Conservation (phyloP, 2,888 invertebrate species). For the Endomychus coccineus region DNA sequence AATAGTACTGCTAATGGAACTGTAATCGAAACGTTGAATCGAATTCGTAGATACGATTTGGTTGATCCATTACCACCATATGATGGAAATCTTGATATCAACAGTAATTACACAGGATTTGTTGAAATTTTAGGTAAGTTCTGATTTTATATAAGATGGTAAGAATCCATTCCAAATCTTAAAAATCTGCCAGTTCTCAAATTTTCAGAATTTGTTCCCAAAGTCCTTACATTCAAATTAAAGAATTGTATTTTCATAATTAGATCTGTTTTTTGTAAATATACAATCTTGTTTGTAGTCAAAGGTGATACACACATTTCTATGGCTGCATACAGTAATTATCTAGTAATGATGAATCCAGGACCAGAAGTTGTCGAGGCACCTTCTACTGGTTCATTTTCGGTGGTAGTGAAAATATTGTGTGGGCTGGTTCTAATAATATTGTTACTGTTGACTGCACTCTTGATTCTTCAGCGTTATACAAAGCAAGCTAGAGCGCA, state of each 20-base stretch:
- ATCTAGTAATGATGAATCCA: constrained; percentile 64
- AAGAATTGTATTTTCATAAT: constrained; percentile 12
- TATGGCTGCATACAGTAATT: constrained; percentile 66
- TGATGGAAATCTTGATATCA: constrained; percentile 69
- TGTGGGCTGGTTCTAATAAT: constrained; percentile 57
- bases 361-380: constrained; percentile 50
- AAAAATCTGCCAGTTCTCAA: too few species aligned
- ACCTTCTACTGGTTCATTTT: constrained; percentile 45
- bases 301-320: too few species aligned
- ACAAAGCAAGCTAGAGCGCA: constrained; percentile 58
- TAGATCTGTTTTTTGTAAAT: constrained; percentile 16
- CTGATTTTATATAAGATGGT: constrained; percentile 12
- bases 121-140: constrained; percentile 71
- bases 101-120: constrained; percentile 78
- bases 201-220: too few species aligned
- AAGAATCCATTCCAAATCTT: too few species aligned
- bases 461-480: constrained; percentile 60
- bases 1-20: constrained; percentile 25
- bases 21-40: constrained; percentile 21
- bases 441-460: constrained; percentile 52
- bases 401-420: constrained; percentile 61
- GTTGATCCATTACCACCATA: constrained; percentile 45
- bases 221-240: too few species aligned
- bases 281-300: constrained; percentile 10
- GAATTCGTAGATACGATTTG: constrained; percentile 35